These are phyloP conservation scores for Caenorhabditis sp. DNA, from an alignment of 2,888 invertebrate genomes.

Conservation along the genomic window DNA sequence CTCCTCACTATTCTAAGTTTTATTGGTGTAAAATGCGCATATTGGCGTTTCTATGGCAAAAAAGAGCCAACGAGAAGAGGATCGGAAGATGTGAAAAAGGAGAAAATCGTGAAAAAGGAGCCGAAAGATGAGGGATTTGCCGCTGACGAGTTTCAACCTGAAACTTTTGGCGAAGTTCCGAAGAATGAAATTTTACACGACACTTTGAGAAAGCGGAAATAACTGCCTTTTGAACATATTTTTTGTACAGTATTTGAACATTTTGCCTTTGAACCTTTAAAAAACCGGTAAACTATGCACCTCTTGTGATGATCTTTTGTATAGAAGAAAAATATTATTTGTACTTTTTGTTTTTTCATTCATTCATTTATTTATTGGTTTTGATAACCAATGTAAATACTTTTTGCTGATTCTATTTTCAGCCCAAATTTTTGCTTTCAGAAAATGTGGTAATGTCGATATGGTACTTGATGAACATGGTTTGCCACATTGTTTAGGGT, in stretches of 20 bases:
- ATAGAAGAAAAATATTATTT: neutral
- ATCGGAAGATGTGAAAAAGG: slow-evolving; percentile 5
- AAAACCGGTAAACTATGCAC: neutral
- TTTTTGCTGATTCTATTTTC: neutral
- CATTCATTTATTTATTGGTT: neutral
- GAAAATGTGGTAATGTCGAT: slow-evolving; percentile 1
- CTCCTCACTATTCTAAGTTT: slow-evolving; percentile 17
- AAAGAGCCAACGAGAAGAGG: too few relatives aligned
- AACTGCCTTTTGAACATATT: neutral
- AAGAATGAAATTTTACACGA: slow-evolving; percentile 2
- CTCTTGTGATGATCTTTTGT: neutral
- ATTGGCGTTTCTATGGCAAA: neutral
- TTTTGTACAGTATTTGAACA: too few relatives aligned
- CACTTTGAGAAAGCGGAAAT: neutral
- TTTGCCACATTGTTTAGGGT: neutral
- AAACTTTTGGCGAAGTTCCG: slow-evolving; percentile 6
- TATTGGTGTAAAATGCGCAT: slow-evolving; percentile 15
- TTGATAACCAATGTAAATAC: neutral
- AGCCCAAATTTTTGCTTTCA: neutral
- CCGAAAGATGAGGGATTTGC: slow-evolving; percentile 10
- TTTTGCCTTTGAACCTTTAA: neutral
- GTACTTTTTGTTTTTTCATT: neutral
- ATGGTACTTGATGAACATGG: neutral
- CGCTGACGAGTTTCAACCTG: slow-evolving; percentile 4
- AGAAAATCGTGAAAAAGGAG: slow-evolving; percentile 9